Percentiles rank a stretch among this genome's conserved stretches.
phyloP scores from a whole-genome alignment of 92 coral and sea anemone species.

The Palythoa grandiflora region DNA sequence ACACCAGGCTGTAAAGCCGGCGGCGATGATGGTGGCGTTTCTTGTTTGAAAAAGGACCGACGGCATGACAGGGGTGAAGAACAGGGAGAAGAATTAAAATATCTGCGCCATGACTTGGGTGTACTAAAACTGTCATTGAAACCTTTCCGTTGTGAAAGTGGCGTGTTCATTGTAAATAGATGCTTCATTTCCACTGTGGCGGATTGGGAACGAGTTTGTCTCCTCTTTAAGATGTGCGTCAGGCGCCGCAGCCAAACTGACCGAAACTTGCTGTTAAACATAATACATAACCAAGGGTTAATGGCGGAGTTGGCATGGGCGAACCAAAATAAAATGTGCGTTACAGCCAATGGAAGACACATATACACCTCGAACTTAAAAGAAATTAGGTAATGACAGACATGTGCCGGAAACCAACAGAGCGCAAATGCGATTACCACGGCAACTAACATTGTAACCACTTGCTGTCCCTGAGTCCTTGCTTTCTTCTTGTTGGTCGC shows the following conservation, averaged over 20 bases:
- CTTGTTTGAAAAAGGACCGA: not conserved
- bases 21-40: slow-evolving; percentile 8
- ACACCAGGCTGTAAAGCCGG: not conserved
- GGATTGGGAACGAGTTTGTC: not conserved
- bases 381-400: slow-evolving; percentile 40
- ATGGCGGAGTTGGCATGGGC: slow-evolving; percentile 47
- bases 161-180: slow-evolving; percentile 13
- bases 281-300: slow-evolving; percentile 42
- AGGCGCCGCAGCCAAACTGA: slow-evolving; percentile 12
- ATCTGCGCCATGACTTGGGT: not conserved
- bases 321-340: slow-evolving; percentile 23
- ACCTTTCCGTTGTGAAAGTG: slow-evolving; percentile 25
- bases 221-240: not conserved
- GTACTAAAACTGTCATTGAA: not conserved
- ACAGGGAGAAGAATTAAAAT: not conserved
- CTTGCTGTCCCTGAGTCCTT: slow-evolving; percentile 12
- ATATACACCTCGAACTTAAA: slow-evolving; percentile 38
- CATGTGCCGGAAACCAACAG: slow-evolving; percentile 45
- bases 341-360: slow-evolving; percentile 30
- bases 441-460: slow-evolving; percentile 41
- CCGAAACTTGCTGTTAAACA: slow-evolving; percentile 32
- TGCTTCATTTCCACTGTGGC: slow-evolving; percentile 13
- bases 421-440: slow-evolving; percentile 39
- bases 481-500: slow-evolving; percentile 24
- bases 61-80: slow-evolving; percentile 31